Percentiles rank a stretch among this genome's conserved stretches.
phyloP scores from a whole-genome alignment of 2,888 invertebrate genomes.

The Mesorhabditis sp. region DNA sequence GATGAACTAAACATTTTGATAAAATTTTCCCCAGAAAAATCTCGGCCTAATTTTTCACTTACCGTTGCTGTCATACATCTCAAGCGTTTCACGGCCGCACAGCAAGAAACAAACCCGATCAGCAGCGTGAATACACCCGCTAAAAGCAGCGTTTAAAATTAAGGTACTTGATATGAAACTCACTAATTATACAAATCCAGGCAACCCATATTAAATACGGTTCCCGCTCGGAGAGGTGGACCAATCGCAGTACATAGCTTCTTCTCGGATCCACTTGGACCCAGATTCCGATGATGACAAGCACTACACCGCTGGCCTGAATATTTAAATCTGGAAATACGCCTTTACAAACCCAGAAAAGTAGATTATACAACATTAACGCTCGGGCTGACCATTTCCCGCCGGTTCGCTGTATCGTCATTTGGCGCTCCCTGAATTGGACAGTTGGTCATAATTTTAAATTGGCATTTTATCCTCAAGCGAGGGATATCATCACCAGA shows the following conservation, averaged over 20 bases:
- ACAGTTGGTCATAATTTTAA: too few relatives aligned
- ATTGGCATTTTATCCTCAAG: too few relatives aligned
- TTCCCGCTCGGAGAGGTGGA: conserved; percentile 54
- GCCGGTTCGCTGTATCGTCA: background rate
- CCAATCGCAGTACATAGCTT: conserved; percentile 51
- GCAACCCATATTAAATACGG: conserved; percentile 22
- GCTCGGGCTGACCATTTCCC: background rate
- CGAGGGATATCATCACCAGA: too few relatives aligned
- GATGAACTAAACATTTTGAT: conserved; percentile 34
- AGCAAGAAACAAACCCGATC: conserved; percentile 51
- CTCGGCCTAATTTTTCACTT: conserved; percentile 6
- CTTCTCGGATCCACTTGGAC: conserved; percentile 54
- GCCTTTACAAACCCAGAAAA: background rate
- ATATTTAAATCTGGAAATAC: conserved; percentile 6
- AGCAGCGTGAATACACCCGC: conserved; percentile 43
- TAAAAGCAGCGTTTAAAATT: conserved; percentile 32
- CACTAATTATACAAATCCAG: background rate
- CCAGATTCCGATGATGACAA: conserved; percentile 53
- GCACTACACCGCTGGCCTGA: conserved; percentile 38
- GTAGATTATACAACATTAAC: background rate
- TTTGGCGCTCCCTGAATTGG: background rate
- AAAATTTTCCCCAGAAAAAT: background rate
- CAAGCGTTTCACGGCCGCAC: conserved; percentile 47
- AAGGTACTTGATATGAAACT: conserved; percentile 12
- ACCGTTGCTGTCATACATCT: conserved; percentile 48